Percentiles rank a stretch among this genome's conserved stretches.
These are phyloP conservation scores for Monoplex corrugatus DNA, from an alignment of 2,888 invertebrate genomes.

Conservation along the genomic window DNA sequence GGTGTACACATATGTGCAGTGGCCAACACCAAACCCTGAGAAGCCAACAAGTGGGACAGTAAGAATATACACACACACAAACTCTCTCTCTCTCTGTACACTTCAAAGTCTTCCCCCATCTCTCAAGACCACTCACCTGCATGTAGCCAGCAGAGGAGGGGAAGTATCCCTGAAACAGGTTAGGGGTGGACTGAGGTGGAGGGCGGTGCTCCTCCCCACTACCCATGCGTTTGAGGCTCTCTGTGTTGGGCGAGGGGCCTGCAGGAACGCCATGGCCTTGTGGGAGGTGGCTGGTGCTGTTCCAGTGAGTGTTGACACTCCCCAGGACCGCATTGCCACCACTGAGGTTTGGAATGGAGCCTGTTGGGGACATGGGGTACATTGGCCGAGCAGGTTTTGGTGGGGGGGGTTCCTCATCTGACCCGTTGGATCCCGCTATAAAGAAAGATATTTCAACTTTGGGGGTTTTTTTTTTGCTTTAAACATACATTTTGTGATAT, in stretches of 20 bases:
- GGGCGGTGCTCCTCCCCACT: background rate
- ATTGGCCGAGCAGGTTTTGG: conserved; percentile 77
- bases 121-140: conserved; percentile 54
- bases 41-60: too few species aligned
- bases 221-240: conserved; percentile 48
- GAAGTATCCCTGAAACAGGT: conserved; percentile 69
- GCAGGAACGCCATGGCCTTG: conserved; percentile 70
- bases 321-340: conserved; percentile 64
- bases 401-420: conserved; percentile 86
- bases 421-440: conserved; percentile 71
- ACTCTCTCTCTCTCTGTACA: too few species aligned
- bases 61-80: too few species aligned
- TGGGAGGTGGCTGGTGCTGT: conserved; percentile 73
- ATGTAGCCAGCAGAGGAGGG: conserved; percentile 73
- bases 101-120: background rate
- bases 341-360: conserved; percentile 77
- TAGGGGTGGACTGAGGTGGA: background rate
- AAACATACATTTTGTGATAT: too few species aligned
- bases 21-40: too few species aligned
- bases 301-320: conserved; percentile 75
- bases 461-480: too few species aligned
- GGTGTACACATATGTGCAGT: too few species aligned
- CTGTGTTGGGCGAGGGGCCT: conserved; percentile 56
- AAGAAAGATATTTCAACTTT: background rate
- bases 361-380: conserved; percentile 63